Base-by-base conservation (phyloP, 2,888 invertebrate genomes). In the Athrips mouffetella region DNA sequence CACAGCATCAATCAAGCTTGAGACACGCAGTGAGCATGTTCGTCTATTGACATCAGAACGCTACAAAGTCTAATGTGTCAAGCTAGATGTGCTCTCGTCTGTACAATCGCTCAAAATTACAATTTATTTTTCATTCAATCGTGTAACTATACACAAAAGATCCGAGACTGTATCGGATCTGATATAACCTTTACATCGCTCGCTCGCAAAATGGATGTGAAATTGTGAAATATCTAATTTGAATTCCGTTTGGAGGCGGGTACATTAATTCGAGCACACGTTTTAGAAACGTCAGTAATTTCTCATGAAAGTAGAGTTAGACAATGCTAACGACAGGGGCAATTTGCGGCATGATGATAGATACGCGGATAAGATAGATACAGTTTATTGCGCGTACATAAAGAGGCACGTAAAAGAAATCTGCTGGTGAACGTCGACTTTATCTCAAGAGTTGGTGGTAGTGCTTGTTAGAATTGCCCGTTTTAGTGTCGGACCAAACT, bases 251-350 rank as follows among this genome's bases (percentile, higher is more conserved):
- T 8, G 18, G 15, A 11, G 27, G 13, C 39, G 11, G n/a, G n/a
- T n/a, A n/a, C 3, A 13, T 23, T 15, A 13, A 18, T 31, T 31
- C 8, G n/a, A 11, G 21, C 21, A 13, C 8, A 20, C 21, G 31
- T 31, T 20, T 40, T 47, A 47, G 47, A 47, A 47, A 47, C 18
- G 16, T n/a, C 4, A 39, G 11, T 18, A 18, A 20, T 31, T 40
- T 49, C 45, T 31, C 45, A 49, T 39, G 45, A 49, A 49, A 49
- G 49, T 49, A 15, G 30, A 49, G 41, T 23, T 47, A 47, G 39
- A 49, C 49, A 49, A 49, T 49, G 49, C 49, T 45, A 45, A 49
- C 20, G 45, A 45, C 49, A 40, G 49, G 39, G 21, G 45, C 39
- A 39, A 49, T 45, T 49, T 49, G 44, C 31, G 44, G 44, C 44